Conservation (phyloP, 2,797 vertebrate genomes). For the Pitangus sulphuratus region DNA sequence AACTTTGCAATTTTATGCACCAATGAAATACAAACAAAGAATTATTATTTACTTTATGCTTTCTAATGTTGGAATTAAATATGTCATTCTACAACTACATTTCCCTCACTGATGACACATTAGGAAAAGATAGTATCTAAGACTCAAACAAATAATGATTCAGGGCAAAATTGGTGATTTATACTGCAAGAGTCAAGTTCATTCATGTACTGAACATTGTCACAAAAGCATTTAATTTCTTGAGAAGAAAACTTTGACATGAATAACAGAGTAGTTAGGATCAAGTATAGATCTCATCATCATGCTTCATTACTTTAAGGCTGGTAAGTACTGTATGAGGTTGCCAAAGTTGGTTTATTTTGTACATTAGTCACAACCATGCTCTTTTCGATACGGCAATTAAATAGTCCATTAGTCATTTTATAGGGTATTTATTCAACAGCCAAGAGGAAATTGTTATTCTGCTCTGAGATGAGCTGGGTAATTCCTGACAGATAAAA, state of each 20-base stretch:
- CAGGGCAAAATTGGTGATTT: neutral
- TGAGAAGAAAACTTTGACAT: constrained; percentile 15
- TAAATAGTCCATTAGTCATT: constrained; percentile 71
- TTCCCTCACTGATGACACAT: neutral
- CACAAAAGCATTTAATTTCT: neutral
- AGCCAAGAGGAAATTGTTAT: constrained; percentile 56
- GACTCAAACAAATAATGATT: constrained; percentile 4
- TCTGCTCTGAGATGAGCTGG: constrained; percentile 23
- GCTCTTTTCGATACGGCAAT: constrained; percentile 36
- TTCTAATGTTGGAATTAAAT: constrained; percentile 20
- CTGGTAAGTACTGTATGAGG: constrained; percentile 25
- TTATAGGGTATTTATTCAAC: constrained; percentile 57
- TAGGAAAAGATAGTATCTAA: neutral
- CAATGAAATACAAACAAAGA: neutral
- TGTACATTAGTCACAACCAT: constrained; percentile 61
- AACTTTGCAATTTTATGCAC: neutral
- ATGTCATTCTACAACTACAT: neutral
- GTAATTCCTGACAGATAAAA: constrained; percentile 58
- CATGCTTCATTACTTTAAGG: constrained; percentile 58
- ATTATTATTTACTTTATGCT: constrained; percentile 29
- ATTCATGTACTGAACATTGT: neutral
- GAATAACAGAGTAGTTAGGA: constrained; percentile 32
- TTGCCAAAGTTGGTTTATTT: constrained; percentile 63
- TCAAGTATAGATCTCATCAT: constrained; percentile 24
- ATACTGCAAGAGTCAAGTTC: neutral